A percentile compares a stretch with the other conserved stretches of the same genome.
Conservation (phyloP, 2,113 vertebrate genomes). For the Cairina moschata region DNA sequence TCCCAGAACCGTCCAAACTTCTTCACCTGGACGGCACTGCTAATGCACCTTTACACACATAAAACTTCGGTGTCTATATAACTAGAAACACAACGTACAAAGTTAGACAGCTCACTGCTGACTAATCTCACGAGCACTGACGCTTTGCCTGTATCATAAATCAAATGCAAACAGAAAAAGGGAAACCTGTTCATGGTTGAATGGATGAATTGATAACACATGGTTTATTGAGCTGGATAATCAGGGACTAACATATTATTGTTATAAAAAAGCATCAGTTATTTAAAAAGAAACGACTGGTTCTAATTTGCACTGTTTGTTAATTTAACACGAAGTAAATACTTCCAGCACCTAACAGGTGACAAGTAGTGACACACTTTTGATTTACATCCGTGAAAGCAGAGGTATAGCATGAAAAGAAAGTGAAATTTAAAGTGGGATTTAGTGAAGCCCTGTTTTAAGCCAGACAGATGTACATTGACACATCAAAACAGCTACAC, state of each 20-base stretch:
- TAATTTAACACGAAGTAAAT: background rate
- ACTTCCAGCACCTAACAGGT: background rate
- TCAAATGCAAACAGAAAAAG: background rate
- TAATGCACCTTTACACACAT: background rate
- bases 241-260: background rate
- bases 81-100: background rate
- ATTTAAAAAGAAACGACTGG: background rate
- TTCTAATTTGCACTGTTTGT: background rate
- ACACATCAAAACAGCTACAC: background rate
- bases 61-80: background rate
- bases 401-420: background rate
- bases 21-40: background rate
- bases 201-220: background rate
- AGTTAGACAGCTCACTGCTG: background rate
- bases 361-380: background rate
- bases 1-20: background rate
- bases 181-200: background rate
- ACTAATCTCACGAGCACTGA: background rate
- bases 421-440: background rate
- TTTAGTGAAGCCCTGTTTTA: background rate
- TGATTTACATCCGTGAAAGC: background rate
- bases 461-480: background rate
- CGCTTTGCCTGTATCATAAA: background rate
- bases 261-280: background rate
- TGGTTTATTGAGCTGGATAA: rapidly evolving